Percentiles rank a stretch among this genome's conserved stretches.
These are phyloP conservation scores for Anoplius nigerrimus DNA, from an alignment of 2,888 invertebrate species.

Conservation along the genomic window DNA sequence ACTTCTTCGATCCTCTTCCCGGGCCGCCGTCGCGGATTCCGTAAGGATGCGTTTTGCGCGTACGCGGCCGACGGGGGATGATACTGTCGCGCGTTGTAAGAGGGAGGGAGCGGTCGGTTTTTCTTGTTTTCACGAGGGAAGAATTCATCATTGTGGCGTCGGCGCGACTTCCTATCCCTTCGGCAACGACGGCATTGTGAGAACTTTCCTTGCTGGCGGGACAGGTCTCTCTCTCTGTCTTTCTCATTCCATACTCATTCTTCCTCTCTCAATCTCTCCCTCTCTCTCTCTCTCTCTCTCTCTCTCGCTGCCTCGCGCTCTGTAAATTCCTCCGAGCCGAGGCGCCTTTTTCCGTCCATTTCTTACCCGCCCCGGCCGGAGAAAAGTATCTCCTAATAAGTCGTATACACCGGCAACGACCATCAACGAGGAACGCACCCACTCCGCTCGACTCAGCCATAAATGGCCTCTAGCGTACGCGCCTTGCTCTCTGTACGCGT, in stretches of 20 bases:
- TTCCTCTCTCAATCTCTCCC: too few relatives aligned
- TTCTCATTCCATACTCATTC: not conserved
- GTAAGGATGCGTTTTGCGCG: too few relatives aligned
- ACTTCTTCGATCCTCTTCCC: too few relatives aligned
- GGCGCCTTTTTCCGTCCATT: conserved; percentile 5
- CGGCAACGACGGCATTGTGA: conserved; percentile 1
- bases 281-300: too few relatives aligned
- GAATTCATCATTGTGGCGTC: too few relatives aligned
- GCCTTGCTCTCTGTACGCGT: conserved; percentile 49
- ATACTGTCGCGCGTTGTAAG: too few relatives aligned
- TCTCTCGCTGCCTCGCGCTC: too few relatives aligned
- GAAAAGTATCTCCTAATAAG: conserved; percentile 39
- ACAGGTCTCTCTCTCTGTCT: not conserved
- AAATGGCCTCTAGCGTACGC: conserved; percentile 46
- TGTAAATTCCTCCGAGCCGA: conserved; percentile 1
- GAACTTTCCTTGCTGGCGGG: conserved; percentile 4
- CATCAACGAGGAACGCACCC: conserved; percentile 14
- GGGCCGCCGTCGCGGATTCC: too few relatives aligned
- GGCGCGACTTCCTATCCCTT: too few relatives aligned
- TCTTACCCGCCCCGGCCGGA: not conserved
- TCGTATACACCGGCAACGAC: conserved; percentile 6
- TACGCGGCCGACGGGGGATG: too few relatives aligned
- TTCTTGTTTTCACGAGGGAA: too few relatives aligned
- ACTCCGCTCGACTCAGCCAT: conserved; percentile 29
- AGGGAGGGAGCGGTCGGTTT: too few relatives aligned